Evolutionary conservation across 2,797 vertebrate genomes (phyloP).

Genomic region (Centropyge bicolor): DNA sequence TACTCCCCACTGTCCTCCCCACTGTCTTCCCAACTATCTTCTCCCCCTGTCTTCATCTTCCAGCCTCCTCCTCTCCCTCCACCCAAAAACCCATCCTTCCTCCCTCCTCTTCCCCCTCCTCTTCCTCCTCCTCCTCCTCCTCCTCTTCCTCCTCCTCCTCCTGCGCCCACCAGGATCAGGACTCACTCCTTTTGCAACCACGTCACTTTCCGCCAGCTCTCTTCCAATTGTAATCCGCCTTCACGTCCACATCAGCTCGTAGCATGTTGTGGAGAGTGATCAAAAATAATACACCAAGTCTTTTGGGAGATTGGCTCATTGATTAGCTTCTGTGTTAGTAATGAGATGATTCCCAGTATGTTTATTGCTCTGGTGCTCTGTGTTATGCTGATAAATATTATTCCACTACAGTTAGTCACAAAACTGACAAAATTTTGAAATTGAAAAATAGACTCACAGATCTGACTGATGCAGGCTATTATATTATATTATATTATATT

Average conservation of each 20-base stretch:
- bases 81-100: conserved; percentile 69
- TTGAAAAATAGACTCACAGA: background rate
- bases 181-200: conserved; percentile 88
- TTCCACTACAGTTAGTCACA: background rate
- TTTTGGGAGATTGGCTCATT: conserved; percentile 27
- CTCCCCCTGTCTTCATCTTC: conserved; percentile 85
- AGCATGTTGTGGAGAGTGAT: conserved; percentile 76
- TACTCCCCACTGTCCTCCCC: conserved; percentile 77
- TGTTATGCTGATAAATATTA: background rate
- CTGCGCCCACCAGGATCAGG: conserved; percentile 86
- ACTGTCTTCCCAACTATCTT: conserved; percentile 55
- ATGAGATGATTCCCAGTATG: conserved; percentile 1
- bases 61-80: conserved; percentile 83
- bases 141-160: conserved; percentile 81
- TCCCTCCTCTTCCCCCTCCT: conserved; percentile 77
- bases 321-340: conserved; percentile 31
- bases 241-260: conserved; percentile 39
- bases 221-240: conserved; percentile 88
- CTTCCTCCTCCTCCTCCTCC: conserved; percentile 81
- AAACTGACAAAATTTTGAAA: background rate
- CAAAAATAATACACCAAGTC: conserved; percentile 7
- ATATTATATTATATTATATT: too few species aligned
- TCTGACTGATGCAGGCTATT: background rate
- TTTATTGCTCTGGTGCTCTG: background rate
- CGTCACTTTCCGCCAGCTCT: conserved; percentile 83